These are phyloP conservation scores for Eremobia ochroleuca DNA, from an alignment of 2,888 invertebrate genomes.

Conservation along the genomic window DNA sequence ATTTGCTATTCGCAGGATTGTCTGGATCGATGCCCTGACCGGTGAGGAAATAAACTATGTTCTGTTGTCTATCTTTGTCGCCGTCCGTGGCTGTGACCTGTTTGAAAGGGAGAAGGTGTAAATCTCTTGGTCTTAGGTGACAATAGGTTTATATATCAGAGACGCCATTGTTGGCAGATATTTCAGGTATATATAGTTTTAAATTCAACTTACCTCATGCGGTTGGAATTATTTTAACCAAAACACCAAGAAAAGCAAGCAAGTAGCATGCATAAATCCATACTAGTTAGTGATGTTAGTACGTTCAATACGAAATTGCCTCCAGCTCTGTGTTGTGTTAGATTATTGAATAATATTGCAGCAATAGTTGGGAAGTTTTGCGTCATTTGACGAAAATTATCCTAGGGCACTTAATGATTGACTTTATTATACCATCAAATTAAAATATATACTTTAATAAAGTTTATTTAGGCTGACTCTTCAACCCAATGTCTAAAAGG, in stretches of 20 bases:
- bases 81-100: conserved; percentile 99
- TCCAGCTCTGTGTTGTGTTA: conserved; percentile 74
- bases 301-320: conserved; percentile 64
- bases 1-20: conserved; percentile 98
- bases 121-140: background rate
- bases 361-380: conserved; percentile 61
- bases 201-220: conserved; percentile 38
- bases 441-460: conserved; percentile 66
- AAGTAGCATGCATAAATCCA: conserved; percentile 30
- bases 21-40: conserved; percentile 99
- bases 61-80: conserved; percentile 98
- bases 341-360: conserved; percentile 66
- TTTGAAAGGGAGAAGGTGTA: conserved; percentile 24
- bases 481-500: background rate
- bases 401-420: conserved; percentile 50
- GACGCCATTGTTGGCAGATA: background rate
- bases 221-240: conserved; percentile 30
- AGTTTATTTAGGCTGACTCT: background rate
- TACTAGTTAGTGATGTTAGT: conserved; percentile 36
- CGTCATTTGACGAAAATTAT: conserved; percentile 62
- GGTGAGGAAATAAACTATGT: conserved; percentile 98
- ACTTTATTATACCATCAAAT: conserved; percentile 61
- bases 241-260: conserved; percentile 53
- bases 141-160: background rate
- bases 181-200: conserved; percentile 9